These are phyloP conservation scores for Drosophila paulistorum DNA, from an alignment of 1,140 invertebrate genomes.

Conservation along the genomic window DNA sequence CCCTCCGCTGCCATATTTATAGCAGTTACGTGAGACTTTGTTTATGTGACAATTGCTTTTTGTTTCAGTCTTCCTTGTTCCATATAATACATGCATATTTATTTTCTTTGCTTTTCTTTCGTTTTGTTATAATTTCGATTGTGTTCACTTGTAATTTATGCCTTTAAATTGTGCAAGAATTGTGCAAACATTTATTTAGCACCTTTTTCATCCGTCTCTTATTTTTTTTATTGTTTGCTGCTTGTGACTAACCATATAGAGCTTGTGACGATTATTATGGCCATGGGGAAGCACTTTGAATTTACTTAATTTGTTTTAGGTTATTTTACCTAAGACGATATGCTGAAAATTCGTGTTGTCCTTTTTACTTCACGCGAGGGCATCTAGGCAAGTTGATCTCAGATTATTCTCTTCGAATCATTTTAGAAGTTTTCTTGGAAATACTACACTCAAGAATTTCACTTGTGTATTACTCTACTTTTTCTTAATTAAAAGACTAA, in stretches of 20 bases:
- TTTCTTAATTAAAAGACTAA: no score
- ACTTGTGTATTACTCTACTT: no score
- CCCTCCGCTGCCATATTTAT: conserved; percentile 63
- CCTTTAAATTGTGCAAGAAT: conserved; percentile 74
- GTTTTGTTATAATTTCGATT: conserved; percentile 60
- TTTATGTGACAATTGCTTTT: conserved; percentile 81
- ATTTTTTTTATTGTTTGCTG: not conserved
- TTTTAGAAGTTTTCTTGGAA: no score
- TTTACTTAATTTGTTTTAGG: not conserved
- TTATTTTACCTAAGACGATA: not conserved
- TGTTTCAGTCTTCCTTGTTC: conserved; percentile 59
- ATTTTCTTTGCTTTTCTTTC: conserved; percentile 40
- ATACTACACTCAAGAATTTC: no score
- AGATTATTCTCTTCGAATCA: not conserved
- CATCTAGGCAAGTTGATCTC: not conserved
- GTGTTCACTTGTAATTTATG: conserved; percentile 68
- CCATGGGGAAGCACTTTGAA: not conserved
- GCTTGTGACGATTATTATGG: not conserved
- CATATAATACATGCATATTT: conserved; percentile 51
- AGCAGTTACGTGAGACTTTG: conserved; percentile 78
- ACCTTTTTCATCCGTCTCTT: conserved; percentile 20
- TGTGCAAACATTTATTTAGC: conserved; percentile 65
- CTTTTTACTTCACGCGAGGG: not conserved
- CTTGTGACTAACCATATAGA: conserved; percentile 3
- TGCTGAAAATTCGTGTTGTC: not conserved